A percentile compares a stretch with the other conserved stretches of the same genome.
Conservation (phyloP, 2,888 invertebrate genomes). For the Alviniconcha strummeri region DNA sequence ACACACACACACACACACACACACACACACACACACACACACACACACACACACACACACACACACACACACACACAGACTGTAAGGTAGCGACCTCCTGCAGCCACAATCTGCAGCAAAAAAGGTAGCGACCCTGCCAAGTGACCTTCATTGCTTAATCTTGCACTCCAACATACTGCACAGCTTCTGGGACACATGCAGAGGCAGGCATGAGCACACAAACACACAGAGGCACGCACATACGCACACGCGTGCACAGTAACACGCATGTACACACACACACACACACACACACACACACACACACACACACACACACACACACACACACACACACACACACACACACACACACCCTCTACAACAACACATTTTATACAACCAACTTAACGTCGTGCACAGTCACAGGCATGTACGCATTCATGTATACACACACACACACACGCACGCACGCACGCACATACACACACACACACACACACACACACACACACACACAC, state of each 20-base stretch:
- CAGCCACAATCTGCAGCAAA: no score
- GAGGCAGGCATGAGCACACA: not conserved
- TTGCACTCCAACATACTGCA: no score
- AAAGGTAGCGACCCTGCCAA: no score
- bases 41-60: not conserved
- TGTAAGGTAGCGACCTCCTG: no score
- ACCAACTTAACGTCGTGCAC: not conserved
- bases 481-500: no score
- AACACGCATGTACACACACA: not conserved
- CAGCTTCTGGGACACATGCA: no score
- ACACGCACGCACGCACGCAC: not conserved
- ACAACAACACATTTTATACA: no score
- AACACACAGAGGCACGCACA: not conserved
- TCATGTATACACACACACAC: not conserved
- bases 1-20: slow-evolving; percentile 1
- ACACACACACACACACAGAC: not conserved
- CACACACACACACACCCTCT: slow-evolving; percentile 4
- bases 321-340: slow-evolving; percentile 5
- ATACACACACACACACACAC: no score
- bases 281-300: slow-evolving; percentile 8
- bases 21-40: not conserved
- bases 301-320: slow-evolving; percentile 15
- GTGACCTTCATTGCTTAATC: no score
- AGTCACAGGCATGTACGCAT: not conserved
- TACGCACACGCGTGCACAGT: not conserved